Evolutionary conservation across 2,888 invertebrate genomes (phyloP), one percentile per base, ranked within the genome.

Genomic region (Limnephilus lunatus): DNA sequence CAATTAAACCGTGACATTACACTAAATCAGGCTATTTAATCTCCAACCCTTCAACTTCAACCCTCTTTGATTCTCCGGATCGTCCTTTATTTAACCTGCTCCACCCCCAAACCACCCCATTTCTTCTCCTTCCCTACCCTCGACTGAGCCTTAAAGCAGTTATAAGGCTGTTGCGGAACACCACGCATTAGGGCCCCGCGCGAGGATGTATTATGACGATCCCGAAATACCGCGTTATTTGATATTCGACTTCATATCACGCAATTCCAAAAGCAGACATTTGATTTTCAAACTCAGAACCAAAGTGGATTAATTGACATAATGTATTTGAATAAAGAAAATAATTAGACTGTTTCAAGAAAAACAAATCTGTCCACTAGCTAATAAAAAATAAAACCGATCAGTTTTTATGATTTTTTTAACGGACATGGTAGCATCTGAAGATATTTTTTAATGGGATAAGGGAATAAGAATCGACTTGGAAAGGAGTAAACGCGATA

Each of bases 211-310:
- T 39, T 86, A 48, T 86, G 86, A 86, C 48, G 86, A 86, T 25
- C 86, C n/a, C 48, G n/a, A 86, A 86, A 86, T n/a, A 44, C 25
- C 30, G 44, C 39, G 5, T 86, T 86, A 86, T 86, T 48, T 86
- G 48, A 86, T n/a, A 30, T 48, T 86, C 35, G 5, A 15, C 86
- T 25, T 85, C 44, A 44, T 39, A 48, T 30, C 39, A n/a, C 5
- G 35, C 30, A 44, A 48, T 44, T 15, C 11, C 5, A 44, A 86
- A 86, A 86, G n/a, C 30, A 86, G 86, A 86, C 86, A 86, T 30
- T 30, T 86, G 86, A 86, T 44, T 86, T 86, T 9, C 48, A 30
- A 48, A 9, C 30, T 83, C 83, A 35, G 31, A 4, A 3, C 83
- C 35, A 35, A 15, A 83, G 39, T 32, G 15, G 11, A 25, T 32